These are phyloP conservation scores for Poeciliopsis retropinna DNA, from an alignment of 2,113 vertebrate genomes.

Conservation along the genomic window DNA sequence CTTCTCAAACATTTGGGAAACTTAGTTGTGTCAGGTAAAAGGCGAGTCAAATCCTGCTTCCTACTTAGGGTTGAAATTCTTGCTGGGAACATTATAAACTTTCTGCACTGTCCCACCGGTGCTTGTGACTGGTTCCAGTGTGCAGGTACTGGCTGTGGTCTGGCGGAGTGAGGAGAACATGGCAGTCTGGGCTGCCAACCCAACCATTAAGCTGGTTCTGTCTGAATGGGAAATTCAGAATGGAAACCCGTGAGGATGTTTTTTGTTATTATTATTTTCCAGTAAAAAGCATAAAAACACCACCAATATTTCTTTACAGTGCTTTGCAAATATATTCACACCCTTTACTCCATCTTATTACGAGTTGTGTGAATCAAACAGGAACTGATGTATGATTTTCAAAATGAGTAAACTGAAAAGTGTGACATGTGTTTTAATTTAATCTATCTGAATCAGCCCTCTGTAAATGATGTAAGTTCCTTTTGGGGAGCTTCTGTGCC, in stretches of 20 bases:
- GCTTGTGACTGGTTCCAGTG: conserved; percentile 29
- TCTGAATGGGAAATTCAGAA: not conserved
- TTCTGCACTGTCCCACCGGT: conserved; percentile 39
- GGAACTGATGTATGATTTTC: too few species aligned
- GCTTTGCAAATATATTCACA: too few species aligned
- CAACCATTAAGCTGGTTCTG: not conserved
- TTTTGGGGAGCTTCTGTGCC: not conserved
- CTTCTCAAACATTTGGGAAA: conserved; percentile 12
- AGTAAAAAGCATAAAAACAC: not conserved
- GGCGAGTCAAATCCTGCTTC: conserved; percentile 42
- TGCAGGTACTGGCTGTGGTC: conserved; percentile 38
- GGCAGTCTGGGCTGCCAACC: conserved; percentile 36
- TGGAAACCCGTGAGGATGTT: conserved; percentile 21
- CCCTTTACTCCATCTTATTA: too few species aligned
- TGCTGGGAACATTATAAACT: conserved; percentile 13
- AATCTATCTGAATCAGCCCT: too few species aligned
- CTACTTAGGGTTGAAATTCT: conserved; percentile 19
- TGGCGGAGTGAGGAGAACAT: conserved; percentile 29
- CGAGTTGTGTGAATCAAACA: too few species aligned
- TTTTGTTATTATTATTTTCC: not conserved
- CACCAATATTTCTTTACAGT: too few species aligned
- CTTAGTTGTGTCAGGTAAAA: conserved; percentile 4
- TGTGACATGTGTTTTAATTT: too few species aligned
- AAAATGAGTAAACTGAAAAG: too few species aligned
- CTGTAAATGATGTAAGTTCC: not conserved